A percentile compares a stretch with the other conserved stretches of the same genome.
Evolutionary conservation across 2,797 vertebrate species (phyloP).

Genomic region (Synaphobranchus kaupii): DNA sequence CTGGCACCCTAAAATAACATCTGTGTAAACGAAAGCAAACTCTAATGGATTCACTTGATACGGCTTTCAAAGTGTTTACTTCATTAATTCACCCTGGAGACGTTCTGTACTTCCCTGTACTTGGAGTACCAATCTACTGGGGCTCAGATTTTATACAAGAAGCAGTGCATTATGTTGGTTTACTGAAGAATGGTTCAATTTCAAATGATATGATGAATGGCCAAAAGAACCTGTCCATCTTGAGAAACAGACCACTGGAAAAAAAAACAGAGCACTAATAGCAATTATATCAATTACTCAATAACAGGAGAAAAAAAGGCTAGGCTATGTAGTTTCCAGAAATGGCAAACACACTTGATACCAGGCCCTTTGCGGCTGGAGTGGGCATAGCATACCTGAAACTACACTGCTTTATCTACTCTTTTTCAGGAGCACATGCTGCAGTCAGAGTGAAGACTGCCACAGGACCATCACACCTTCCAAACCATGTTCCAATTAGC

Average conservation of each 20-base stretch:
- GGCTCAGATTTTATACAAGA: constrained; percentile 21
- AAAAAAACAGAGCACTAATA: constrained; percentile 53
- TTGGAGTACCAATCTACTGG: constrained; percentile 18
- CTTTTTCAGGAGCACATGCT: no score
- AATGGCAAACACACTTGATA: neutral
- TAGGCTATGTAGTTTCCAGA: constrained; percentile 58
- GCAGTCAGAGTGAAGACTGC: no score
- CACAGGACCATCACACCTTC: no score
- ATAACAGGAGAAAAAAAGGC: constrained; percentile 58
- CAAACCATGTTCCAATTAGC: neutral
- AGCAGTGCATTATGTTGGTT: constrained; percentile 25
- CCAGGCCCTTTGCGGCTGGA: neutral
- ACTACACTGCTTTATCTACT: neutral
- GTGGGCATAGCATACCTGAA: neutral
- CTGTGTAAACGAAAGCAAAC: neutral
- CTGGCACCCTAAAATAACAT: neutral
- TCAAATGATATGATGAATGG: constrained; percentile 15
- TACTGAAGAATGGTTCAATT: constrained; percentile 24
- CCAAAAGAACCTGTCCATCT: constrained; percentile 12
- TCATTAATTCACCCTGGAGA: neutral
- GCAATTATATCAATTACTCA: constrained; percentile 79
- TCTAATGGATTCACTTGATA: constrained; percentile 1
- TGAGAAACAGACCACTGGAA: constrained; percentile 2
- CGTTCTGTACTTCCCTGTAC: constrained; percentile 16
- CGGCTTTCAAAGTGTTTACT: neutral